phyloP scores from a whole-genome alignment of 2,797 vertebrate genomes.

The Smutsia gigantea region DNA sequence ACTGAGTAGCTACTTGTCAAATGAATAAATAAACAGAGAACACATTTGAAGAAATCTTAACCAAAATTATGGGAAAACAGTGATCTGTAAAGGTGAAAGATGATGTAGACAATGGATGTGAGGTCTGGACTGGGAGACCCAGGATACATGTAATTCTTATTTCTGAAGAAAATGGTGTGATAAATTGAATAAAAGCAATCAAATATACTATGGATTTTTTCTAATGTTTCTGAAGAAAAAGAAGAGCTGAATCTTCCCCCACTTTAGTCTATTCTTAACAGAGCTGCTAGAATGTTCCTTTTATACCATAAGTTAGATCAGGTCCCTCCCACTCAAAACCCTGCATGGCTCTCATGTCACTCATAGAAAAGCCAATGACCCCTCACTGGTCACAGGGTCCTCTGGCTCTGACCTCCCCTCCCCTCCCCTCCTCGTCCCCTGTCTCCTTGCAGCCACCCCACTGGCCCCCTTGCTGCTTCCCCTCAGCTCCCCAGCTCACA shows the following conservation, averaged over 20 bases:
- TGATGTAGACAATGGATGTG: not conserved
- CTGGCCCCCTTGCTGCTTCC: too few relatives aligned
- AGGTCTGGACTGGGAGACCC: not conserved
- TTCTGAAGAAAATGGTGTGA: not conserved
- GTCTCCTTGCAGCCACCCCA: not conserved
- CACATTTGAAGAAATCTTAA: not conserved
- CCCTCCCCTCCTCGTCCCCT: not conserved
- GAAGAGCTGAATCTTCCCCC: not conserved
- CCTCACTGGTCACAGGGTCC: not conserved
- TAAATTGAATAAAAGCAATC: not conserved
- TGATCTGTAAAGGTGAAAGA: not conserved
- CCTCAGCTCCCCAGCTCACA: not conserved
- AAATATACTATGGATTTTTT: not conserved
- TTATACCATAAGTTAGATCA: not conserved
- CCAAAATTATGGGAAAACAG: not conserved
- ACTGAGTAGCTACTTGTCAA: not conserved
- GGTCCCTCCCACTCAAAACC: not conserved
- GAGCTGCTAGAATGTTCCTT: not conserved
- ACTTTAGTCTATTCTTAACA: not conserved
- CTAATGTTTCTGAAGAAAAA: not conserved
- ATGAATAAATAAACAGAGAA: not conserved
- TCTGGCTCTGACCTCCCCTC: accelerated
- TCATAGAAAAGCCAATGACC: not conserved
- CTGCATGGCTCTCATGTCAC: not conserved
- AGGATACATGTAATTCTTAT: not conserved